Base-by-base conservation (phyloP, 2,888 invertebrate species). In the Tenthredo scrophulariae region DNA sequence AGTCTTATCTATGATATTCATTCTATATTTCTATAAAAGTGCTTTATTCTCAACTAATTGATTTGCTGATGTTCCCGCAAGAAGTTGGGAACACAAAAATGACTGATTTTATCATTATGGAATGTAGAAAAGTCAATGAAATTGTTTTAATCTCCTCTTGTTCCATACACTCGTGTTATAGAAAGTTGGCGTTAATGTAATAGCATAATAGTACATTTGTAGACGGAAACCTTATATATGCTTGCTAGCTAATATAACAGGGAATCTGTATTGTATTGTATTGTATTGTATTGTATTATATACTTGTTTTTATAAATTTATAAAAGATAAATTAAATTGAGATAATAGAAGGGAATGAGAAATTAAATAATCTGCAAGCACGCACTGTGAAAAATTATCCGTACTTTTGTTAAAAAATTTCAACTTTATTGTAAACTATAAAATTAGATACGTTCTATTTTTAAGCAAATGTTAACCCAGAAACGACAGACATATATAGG, bases 401-500 rank as follows among this genome's bases (percentile, higher is more conserved):
- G 62, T 80, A 80, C 26, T 22, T 26, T 72, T 54, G 15, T 43
- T 22, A 13, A 26, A 26, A 72, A 6, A 62, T 26, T 58, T 22
- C 22, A 75, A 22, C 9, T 40, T 62, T 58, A 65, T 22, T 62
- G 18, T 62, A 26, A 40, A 65, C 22, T 18, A n/a, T 40, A 43
- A 22, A 18, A 62, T 18, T 15, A 46, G 46, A 83, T 40, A 18
- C 54, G 58, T 54, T 54, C 43, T 40, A 43, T 43, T 43, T 40
- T 10, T 77, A 50, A 85, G 72, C 85, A 79, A 85, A 70, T 79
- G 85, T 85, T 90, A 91, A 92, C 91, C 93, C 92, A 93, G 88
- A 91, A 93, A 92, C 92, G 92, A 92, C 88, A 88, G 92, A 91
- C 90, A 88, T 37, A 7, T 37, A 37, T 77, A 67, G 67, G 85